These are phyloP conservation scores for Notarius quadriscutis DNA, from an alignment of 2,113 vertebrate species.

Conservation along the genomic window DNA sequence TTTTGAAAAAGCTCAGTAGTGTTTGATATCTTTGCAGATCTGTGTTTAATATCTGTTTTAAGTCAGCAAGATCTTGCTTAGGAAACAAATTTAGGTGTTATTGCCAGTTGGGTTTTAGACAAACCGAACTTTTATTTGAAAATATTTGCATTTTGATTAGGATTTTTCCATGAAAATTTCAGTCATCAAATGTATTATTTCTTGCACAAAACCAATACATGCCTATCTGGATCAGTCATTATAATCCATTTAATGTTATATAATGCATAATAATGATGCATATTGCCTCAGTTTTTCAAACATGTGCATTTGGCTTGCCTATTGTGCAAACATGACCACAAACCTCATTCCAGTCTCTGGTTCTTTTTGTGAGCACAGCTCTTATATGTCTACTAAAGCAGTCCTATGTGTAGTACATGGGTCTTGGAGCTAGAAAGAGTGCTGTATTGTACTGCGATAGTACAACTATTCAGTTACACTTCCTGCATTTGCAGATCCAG, in stretches of 20 bases:
- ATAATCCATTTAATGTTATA: constrained; percentile 14
- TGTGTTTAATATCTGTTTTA: not conserved
- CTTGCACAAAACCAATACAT: constrained; percentile 22
- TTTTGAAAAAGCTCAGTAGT: constrained; percentile 27
- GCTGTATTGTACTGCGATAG: constrained; percentile 31
- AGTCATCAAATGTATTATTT: constrained; percentile 19
- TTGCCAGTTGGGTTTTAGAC: constrained; percentile 1
- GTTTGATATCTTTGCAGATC: not conserved
- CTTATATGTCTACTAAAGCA: constrained; percentile 33
- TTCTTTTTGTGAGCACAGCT: constrained; percentile 17
- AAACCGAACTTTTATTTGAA: constrained; percentile 4
- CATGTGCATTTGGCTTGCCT: constrained; percentile 18
- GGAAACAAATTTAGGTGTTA: not conserved
- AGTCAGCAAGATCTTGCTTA: not conserved
- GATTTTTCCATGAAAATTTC: constrained; percentile 10
- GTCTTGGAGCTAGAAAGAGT: constrained; percentile 14
- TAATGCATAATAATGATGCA: constrained; percentile 35
- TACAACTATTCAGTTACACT: constrained; percentile 21
- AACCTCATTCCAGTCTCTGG: constrained; percentile 6
- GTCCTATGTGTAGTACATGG: constrained; percentile 31
- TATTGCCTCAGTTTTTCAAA: constrained; percentile 30
- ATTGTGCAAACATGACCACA: constrained; percentile 28
- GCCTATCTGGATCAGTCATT: constrained; percentile 4
- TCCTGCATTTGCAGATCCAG: constrained; percentile 3
- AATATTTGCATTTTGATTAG: constrained; percentile 11